Base-by-base conservation (phyloP, 2,113 vertebrate genomes). In the Grammomys surdaster region DNA sequence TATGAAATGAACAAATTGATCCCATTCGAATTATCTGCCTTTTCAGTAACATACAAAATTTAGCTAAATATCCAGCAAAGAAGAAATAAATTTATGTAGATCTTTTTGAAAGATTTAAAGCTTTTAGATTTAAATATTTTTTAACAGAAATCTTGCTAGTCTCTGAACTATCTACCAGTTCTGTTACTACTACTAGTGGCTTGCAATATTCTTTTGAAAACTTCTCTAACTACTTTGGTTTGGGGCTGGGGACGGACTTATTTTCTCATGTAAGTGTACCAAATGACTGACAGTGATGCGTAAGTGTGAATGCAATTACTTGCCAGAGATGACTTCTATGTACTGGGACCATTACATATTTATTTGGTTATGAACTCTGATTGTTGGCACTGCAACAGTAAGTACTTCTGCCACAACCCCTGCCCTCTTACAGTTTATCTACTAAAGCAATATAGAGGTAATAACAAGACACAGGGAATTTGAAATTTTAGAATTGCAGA, bases 41-140 rank as follows among this genome's bases (percentile, higher is more conserved):
- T 19, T n/a, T 43, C n/a, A 51, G 5, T 82, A 40, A 75, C 88
- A 78, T 75, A 43, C 43, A 88, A 76, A 85, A 63, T 46, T 11
- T 17, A 85, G 26, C 13, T 78, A 90, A 94, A 82, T 78, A 88
- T 76, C 24, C 22, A 88, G 48, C 70, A 86, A 63, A 90, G 40
- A 87, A 81, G 33, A 96, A 87, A 90, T 87, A 48, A 36, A 72
- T 84, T 95, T 80, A 10, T 89, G 58, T 5, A n/a, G 3, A 77
- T 82, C 14, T 93, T 43, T 93, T 69, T 46, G 48, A 88, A 72
- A 56, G 48, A 56, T 56, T n/a, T 36, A 87, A 70, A 72, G 33
- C n/a, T 88, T 88, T 54, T 24, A 88, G 26, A 19, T 91, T 67
- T 82, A 93, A 96, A 69, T 73, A 2, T 43, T 81, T 65, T 94